Evolutionary conservation across 2,797 vertebrate species (phyloP).

Genomic region (Phoxinus dragarum): DNA sequence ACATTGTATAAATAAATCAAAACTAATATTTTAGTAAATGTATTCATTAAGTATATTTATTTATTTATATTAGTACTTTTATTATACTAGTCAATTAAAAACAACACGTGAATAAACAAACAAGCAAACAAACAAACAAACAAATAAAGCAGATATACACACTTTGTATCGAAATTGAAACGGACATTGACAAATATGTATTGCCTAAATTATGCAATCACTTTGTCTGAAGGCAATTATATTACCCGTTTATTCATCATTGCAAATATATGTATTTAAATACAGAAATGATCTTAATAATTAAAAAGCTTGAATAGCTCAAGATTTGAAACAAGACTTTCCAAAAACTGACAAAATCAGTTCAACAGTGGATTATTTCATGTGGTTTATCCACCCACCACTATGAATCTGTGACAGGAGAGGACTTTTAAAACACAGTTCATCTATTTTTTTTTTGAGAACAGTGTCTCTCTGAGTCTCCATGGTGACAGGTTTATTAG

Average conservation of each 20-base stretch:
- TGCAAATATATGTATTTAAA: neutral
- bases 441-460: slow-evolving; percentile 8
- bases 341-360: too few species aligned
- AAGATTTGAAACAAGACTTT: neutral
- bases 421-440: slow-evolving; percentile 8
- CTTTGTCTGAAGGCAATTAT: neutral
- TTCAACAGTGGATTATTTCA: neutral
- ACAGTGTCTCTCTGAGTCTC: slow-evolving; percentile 15
- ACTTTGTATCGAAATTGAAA: neutral
- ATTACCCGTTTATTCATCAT: neutral
- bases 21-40: neutral
- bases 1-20: neutral
- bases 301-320: neutral
- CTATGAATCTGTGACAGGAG: slow-evolving; percentile 7
- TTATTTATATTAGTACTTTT: neutral
- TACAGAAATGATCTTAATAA: neutral
- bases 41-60: neutral
- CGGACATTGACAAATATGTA: neutral
- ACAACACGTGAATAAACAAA: too few species aligned
- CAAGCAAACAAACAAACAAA: neutral
- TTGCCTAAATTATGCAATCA: neutral
- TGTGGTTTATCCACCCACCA: neutral
- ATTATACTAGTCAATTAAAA: neutral
- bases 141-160: neutral
- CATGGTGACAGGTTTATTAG: slow-evolving; percentile 33